Evolutionary conservation across 1,140 invertebrate species (phyloP).

Genomic region (Copidosoma floridanum): DNA sequence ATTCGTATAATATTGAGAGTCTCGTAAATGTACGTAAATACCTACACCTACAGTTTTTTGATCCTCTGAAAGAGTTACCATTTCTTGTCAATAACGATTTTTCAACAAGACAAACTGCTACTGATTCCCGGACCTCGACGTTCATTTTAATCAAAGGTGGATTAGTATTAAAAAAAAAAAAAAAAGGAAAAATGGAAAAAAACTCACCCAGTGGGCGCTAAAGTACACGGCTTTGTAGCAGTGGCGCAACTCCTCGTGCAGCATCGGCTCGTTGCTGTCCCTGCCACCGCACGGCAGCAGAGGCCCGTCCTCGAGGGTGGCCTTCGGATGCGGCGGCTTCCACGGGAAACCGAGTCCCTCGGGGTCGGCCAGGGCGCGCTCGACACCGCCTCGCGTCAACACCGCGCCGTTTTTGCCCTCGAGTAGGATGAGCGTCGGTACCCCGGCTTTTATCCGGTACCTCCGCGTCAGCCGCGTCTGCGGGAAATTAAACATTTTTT

Average conservation of each 20-base stretch:
- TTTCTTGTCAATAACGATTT: no score
- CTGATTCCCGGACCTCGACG: no score
- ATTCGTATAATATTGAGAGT: no score
- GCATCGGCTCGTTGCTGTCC: constrained; percentile 53
- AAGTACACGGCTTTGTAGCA: constrained; percentile 76
- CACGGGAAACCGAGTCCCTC: constrained; percentile 69
- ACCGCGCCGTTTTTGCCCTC: constrained; percentile 61
- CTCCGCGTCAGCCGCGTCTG: constrained; percentile 70
- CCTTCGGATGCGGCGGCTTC: constrained; percentile 63
- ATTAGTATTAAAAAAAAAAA: no score
- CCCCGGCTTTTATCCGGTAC: constrained; percentile 71
- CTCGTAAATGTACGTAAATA: no score
- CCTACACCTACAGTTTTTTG: no score
- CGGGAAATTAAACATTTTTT: no score
- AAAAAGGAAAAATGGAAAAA: constrained; percentile 3
- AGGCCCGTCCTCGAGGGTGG: constrained; percentile 61
- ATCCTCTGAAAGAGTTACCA: no score
- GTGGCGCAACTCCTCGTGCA: constrained; percentile 61
- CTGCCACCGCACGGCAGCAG: constrained; percentile 61
- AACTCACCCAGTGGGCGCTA: constrained; percentile 76
- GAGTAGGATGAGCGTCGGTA: constrained; percentile 72
- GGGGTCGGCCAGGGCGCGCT: constrained; percentile 68
- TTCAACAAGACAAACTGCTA: no score
- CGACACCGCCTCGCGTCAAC: constrained; percentile 67
- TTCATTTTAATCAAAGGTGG: no score